Base-by-base conservation (phyloP, 2,797 vertebrate genomes). In the Mareca penelope region DNA sequence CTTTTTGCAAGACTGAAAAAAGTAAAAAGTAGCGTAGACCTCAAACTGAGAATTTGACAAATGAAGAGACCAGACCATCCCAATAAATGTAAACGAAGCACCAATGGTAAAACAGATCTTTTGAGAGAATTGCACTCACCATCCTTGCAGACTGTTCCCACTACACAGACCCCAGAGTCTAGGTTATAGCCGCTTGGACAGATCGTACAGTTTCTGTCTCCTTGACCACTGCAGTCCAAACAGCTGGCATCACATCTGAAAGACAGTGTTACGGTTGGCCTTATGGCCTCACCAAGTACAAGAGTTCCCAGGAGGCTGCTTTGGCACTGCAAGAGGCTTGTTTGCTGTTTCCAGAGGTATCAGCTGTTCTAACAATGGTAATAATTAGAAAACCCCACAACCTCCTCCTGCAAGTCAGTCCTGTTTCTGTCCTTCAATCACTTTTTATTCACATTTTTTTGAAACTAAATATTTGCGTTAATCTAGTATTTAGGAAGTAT, bases 111-210 rank as follows among this genome's bases (percentile, higher is more conserved):
- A 63, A 48, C 0, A 0, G 12, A 72, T 65, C 39, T 55, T 88
- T 73, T 44, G 77, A 88, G 60, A 61, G 31, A 72, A 33, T 18
- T 78, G 42, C 77, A 98, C 99, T 99, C 98, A 99, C 99, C 99
- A 98, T 99, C 99, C 98, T 99, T 99, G 98, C 99, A 99, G 96
- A 99, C 98, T 77, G 99, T 99, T 98, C 99, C 99, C 97, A 99
- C 97, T 78, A 99, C 97, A 91, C 99, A 99, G 93, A 98, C 96
- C 88, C 98, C 99, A 21, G 97, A 97, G 97, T 99, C 99, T 95
- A 99, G 97, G 96, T 99, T 99, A 95, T 99, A 99, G 67, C 99
- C 99, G 21, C 96, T 98, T 90, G 98, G 98, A 92, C 99, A 99
- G 97, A 98, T 98, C 12, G 98, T 99, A 95, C 99, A 99, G 98